A percentile compares a stretch with the other conserved stretches of the same genome.
phyloP scores from a whole-genome alignment of 2,113 vertebrate species.

The Crotalus tigris region DNA sequence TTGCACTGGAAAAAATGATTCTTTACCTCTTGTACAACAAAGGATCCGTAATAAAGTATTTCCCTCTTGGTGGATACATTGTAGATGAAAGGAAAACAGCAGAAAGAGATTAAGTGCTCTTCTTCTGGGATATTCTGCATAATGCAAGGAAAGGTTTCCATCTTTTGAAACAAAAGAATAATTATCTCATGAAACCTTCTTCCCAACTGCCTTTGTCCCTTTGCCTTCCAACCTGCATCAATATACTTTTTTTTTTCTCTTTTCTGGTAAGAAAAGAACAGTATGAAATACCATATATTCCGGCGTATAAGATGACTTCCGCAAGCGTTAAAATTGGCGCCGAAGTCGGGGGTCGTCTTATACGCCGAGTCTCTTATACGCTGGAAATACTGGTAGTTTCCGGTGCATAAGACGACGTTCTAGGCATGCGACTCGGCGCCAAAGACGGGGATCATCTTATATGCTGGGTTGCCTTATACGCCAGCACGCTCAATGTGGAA shows the following conservation, averaged over 20 bases:
- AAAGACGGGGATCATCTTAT: too few species aligned
- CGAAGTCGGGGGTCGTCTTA: too few species aligned
- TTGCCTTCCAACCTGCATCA: neutral
- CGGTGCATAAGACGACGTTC: too few species aligned
- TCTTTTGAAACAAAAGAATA: neutral
- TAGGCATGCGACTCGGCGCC: too few species aligned
- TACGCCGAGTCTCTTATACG: too few species aligned
- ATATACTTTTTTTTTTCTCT: neutral
- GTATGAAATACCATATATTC: neutral
- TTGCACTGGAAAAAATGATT: neutral
- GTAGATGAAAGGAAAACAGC: conserved; percentile 61
- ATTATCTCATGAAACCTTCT: neutral
- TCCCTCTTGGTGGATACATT: conserved; percentile 47
- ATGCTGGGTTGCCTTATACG: too few species aligned
- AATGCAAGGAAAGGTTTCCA: neutral
- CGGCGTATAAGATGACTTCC: too few species aligned
- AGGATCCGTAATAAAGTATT: conserved; percentile 27
- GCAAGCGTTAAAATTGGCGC: too few species aligned
- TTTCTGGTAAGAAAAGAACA: neutral
- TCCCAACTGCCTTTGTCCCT: neutral
- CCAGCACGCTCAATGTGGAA: neutral
- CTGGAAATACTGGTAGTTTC: too few species aligned
- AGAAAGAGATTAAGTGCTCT: conserved; percentile 29
- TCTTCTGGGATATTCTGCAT: neutral
- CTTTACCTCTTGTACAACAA: conserved; percentile 44